Conservation (phyloP, 2,888 invertebrate species). For the Meiosimyza platycephala region DNA sequence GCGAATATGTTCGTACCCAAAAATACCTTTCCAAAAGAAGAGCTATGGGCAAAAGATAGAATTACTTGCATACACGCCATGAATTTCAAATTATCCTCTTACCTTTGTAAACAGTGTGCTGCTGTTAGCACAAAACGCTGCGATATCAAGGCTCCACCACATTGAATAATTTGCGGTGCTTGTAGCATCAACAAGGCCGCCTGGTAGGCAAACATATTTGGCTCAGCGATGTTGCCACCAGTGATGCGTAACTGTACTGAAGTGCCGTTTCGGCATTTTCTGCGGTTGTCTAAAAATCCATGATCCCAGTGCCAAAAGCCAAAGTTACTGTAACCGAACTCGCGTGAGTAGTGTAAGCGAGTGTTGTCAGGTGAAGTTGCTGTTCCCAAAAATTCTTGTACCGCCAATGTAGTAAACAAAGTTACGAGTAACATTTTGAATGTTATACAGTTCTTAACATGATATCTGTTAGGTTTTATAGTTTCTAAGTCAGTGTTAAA, state of each 20-base stretch:
- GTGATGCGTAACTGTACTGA: conserved; percentile 53
- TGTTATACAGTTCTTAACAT: neutral
- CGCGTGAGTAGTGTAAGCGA: neutral
- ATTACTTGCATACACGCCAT: no score
- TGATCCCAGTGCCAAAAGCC: conserved; percentile 31
- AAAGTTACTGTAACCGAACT: conserved; percentile 23
- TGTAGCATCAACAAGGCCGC: conserved; percentile 56
- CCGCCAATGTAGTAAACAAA: neutral
- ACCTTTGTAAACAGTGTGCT: conserved; percentile 60
- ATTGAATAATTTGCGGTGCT: conserved; percentile 47
- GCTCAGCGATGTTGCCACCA: conserved; percentile 57
- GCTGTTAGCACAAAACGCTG: conserved; percentile 57
- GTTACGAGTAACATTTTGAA: conserved; percentile 2
- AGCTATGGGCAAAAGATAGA: conserved; percentile 32
- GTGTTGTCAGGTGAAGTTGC: neutral
- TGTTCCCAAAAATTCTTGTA: neutral
- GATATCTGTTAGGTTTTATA: no score
- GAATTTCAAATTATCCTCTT: neutral
- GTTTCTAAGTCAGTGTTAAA: no score
- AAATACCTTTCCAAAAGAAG: conserved; percentile 47
- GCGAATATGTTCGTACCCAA: conserved; percentile 54
- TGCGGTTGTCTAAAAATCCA: neutral
- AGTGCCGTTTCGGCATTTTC: conserved; percentile 5
- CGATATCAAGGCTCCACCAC: conserved; percentile 61
- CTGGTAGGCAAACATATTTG: conserved; percentile 60